These are phyloP conservation scores for Melinopterus prodromus DNA, from an alignment of 2,888 invertebrate genomes.

Conservation along the genomic window DNA sequence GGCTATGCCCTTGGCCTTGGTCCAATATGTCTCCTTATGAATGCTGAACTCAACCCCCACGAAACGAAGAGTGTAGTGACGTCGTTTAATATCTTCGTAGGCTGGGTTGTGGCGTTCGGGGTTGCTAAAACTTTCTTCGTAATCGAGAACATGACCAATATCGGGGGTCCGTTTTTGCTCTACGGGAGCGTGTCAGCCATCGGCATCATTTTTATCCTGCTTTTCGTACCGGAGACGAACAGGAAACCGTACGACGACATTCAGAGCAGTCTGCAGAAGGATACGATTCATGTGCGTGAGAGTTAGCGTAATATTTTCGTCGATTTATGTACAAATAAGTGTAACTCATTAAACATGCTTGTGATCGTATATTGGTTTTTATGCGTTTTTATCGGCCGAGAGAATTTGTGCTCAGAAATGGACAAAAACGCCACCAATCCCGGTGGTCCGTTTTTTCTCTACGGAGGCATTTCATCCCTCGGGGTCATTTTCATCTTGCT, in stretches of 20 bases:
- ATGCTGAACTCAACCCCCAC: slow-evolving; percentile 77
- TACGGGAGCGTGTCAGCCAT: slow-evolving; percentile 71
- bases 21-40: slow-evolving; percentile 84
- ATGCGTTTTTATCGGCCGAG: no score
- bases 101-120: slow-evolving; percentile 79
- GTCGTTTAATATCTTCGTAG: slow-evolving; percentile 77
- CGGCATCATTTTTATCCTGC: slow-evolving; percentile 72
- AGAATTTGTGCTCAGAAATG: no score
- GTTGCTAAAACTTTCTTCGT: slow-evolving; percentile 74
- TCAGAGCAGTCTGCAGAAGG: slow-evolving; percentile 19
- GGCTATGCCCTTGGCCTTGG: slow-evolving; percentile 83
- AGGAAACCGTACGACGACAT: slow-evolving; percentile 45
- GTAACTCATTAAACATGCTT: no score
- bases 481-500: slow-evolving; percentile 73
- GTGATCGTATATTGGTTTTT: no score
- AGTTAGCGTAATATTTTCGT: not conserved
- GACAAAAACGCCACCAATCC: no score
- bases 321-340: not conserved
- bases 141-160: slow-evolving; percentile 64
- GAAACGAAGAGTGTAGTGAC: slow-evolving; percentile 78
- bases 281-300: not conserved
- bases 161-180: slow-evolving; percentile 74
- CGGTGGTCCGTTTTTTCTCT: slow-evolving; percentile 75
- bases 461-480: slow-evolving; percentile 68
- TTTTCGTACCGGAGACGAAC: slow-evolving; percentile 64